These are phyloP conservation scores for Catocala nupta DNA, from an alignment of 2,888 invertebrate genomes.

Conservation along the genomic window DNA sequence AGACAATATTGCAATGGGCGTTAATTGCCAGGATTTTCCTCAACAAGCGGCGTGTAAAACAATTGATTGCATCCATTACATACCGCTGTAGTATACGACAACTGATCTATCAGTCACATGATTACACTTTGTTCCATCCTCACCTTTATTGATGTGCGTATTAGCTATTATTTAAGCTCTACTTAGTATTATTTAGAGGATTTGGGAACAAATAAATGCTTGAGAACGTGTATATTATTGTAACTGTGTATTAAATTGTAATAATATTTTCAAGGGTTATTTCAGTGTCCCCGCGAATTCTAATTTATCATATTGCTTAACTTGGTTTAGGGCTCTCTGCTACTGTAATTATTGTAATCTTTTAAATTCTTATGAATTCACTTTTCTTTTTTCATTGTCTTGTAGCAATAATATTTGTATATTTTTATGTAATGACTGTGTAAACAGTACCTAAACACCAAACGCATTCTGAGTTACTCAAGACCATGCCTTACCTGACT, in stretches of 20 bases:
- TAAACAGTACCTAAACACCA: not conserved
- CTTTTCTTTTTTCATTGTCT: not conserved
- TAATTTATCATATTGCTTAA: not conserved
- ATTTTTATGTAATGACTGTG: slow-evolving; percentile 3
- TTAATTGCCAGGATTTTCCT: slow-evolving; percentile 37
- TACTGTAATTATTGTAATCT: not conserved
- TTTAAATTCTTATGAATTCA: not conserved
- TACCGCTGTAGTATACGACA: slow-evolving; percentile 16
- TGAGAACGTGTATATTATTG: slow-evolving; percentile 9
- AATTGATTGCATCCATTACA: slow-evolving; percentile 27
- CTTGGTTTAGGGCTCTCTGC: not conserved
- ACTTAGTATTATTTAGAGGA: slow-evolving; percentile 28
- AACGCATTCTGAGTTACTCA: not conserved
- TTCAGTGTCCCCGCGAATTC: not conserved
- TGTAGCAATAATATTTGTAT: slow-evolving; percentile 1
- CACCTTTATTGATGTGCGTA: slow-evolving; percentile 8
- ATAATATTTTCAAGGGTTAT: not conserved
- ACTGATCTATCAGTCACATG: slow-evolving; percentile 28
- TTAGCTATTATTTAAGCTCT: slow-evolving; percentile 29
- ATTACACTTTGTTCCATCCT: slow-evolving; percentile 22
- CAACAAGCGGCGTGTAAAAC: slow-evolving; percentile 21
- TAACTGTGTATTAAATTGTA: not conserved
- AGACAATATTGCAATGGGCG: slow-evolving; percentile 12
- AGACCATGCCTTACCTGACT: too few species aligned
- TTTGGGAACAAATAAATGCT: slow-evolving; percentile 17